Conservation (phyloP, 2,888 invertebrate species). For the Trichogramma dendrolimi region DNA sequence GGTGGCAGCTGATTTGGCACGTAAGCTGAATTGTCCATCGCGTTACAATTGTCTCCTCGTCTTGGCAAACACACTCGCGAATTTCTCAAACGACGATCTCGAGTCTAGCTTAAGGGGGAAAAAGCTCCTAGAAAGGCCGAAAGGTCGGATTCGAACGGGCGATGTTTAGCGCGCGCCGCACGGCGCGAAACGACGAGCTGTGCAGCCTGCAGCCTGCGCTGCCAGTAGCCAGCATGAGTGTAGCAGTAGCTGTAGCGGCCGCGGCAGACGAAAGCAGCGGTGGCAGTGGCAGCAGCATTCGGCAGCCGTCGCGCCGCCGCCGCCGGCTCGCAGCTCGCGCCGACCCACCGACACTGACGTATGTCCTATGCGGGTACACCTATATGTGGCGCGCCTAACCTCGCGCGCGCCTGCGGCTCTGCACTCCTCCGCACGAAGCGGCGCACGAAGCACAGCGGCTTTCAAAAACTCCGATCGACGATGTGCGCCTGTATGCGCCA, state of each 20-base stretch:
- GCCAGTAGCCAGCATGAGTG: slow-evolving; percentile 10
- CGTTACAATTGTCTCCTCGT: not conserved
- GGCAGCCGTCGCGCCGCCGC: slow-evolving; percentile 16
- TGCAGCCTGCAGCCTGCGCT: not conserved
- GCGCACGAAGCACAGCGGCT: no score
- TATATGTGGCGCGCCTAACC: no score
- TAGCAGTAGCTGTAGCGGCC: slow-evolving; percentile 15
- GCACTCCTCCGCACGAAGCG: no score
- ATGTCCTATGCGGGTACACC: no score
- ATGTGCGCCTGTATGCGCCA: no score
- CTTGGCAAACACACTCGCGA: not conserved
- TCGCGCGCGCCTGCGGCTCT: no score
- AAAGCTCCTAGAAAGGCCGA: not conserved
- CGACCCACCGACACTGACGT: no score
- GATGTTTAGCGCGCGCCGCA: not conserved
- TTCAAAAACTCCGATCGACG: no score
- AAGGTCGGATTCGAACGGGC: not conserved
- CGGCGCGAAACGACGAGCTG: not conserved
- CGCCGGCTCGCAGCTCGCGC: no score
- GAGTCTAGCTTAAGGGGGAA: not conserved
- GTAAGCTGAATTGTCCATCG: slow-evolving; percentile 74
- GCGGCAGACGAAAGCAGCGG: not conserved
- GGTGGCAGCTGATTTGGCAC: slow-evolving; percentile 69
- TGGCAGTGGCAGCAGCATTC: slow-evolving; percentile 10
- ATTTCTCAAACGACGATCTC: no score